Base-by-base conservation (phyloP, 1,140 invertebrate genomes). In the Drosophila ercepeae region DNA sequence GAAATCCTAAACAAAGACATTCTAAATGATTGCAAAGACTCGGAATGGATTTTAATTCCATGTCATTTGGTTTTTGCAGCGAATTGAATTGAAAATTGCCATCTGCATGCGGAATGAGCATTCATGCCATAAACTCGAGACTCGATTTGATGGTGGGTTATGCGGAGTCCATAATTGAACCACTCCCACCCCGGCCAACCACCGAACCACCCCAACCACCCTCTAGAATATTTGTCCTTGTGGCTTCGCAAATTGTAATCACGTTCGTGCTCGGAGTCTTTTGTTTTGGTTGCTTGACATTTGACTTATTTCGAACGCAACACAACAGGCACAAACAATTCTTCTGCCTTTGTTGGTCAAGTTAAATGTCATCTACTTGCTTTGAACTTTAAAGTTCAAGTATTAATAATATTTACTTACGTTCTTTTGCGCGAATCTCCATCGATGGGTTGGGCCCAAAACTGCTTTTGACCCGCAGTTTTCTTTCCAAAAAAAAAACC, bases 361-460 rank as follows among this genome's bases (percentile, higher is more conserved):
- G 59, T 78, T 83, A 84, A 83, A 83, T 83, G 79, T 49, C 81
- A 83, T 78, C 57, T 27, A 14, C 32, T 71, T 51, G 58, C 79
- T 84, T 67, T 84, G 81, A 76, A 79, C 81, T 84, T 84, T 86
- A 84, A 84, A 84, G 79, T 84, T 84, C 79, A 84, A 84, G 79
- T 72, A 27, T 2, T 48, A 48, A 27, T 7, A 27, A 27, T 41
- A 50, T 25, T 49, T 23, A 39, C 18, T 21, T 9, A 4, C 6
- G 29, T 14, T 14, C 14, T 8, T 14, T 27, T 4, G 36, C 6
- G 42, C n/a, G n/a, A n/a, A n/a, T n/a, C n/a, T n/a, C n/a, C n/a
- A 46, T 60, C 19, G 41, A 41, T 21, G 21, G 41, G 54, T 21
- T 48, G 60, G 42, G 42, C 29, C 11, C 16, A 19, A 13, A n/a